Evolutionary conservation across 2,888 invertebrate species (phyloP).

Genomic region (Cyrtodaria siliqua): DNA sequence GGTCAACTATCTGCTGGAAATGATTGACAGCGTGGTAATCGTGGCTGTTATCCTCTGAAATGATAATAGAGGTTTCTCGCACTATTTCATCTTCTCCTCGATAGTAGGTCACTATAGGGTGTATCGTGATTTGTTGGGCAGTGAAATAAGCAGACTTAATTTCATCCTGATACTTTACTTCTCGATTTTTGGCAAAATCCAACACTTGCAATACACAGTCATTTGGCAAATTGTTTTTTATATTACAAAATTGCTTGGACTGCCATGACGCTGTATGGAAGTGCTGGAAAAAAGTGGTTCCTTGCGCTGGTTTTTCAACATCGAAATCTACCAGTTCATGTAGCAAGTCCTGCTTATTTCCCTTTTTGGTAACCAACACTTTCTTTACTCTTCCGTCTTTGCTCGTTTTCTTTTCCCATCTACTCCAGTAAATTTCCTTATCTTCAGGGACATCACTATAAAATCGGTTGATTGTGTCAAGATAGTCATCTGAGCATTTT

Average conservation of each 20-base stretch:
- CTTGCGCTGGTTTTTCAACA: constrained; percentile 43
- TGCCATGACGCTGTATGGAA: constrained; percentile 53
- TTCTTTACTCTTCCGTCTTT: constrained; percentile 18
- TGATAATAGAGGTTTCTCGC: constrained; percentile 20
- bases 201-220: constrained; percentile 64
- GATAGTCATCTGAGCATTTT: constrained; percentile 24
- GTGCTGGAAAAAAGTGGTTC: constrained; percentile 41
- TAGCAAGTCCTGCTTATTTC: constrained; percentile 27
- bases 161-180: constrained; percentile 42
- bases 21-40: constrained; percentile 52
- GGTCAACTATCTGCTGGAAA: constrained; percentile 19
- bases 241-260: constrained; percentile 35
- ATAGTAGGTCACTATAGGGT: constrained; percentile 52
- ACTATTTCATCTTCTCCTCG: constrained; percentile 7
- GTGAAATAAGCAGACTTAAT: constrained; percentile 38
- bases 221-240: constrained; percentile 38
- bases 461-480: neutral
- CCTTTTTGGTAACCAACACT: constrained; percentile 40
- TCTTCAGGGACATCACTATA: constrained; percentile 16
- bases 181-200: constrained; percentile 88
- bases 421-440: constrained; percentile 25
- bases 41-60: constrained; percentile 46
- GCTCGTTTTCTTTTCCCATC: constrained; percentile 28
- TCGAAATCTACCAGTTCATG: constrained; percentile 41
- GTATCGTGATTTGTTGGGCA: constrained; percentile 40